Evolutionary conservation across 2,888 invertebrate species (phyloP).

Genomic region (Latrodectus hesperus): DNA sequence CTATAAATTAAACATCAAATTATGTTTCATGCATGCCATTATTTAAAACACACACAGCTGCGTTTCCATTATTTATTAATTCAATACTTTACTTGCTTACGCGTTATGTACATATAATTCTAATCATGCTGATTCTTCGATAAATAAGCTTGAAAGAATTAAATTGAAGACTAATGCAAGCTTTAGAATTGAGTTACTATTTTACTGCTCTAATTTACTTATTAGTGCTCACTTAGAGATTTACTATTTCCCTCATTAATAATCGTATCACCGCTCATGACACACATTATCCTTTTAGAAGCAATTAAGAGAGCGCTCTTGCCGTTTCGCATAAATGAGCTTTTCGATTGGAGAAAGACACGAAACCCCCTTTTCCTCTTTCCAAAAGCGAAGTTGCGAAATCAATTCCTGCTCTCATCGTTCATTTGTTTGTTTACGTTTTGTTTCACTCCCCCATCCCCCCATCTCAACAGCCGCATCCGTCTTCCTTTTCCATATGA

Average conservation of each 20-base stretch:
- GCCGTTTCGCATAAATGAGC: constrained; percentile 27
- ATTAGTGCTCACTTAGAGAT: background rate
- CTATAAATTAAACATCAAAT: too few relatives aligned
- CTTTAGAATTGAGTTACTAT: background rate
- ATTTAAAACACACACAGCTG: too few relatives aligned
- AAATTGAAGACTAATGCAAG: too few relatives aligned
- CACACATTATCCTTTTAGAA: constrained; percentile 42
- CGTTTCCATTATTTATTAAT: too few relatives aligned
- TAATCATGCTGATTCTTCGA: too few relatives aligned
- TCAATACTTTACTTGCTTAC: too few relatives aligned
- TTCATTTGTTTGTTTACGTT: constrained; percentile 3
- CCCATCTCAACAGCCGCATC: background rate
- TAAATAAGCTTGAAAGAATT: too few relatives aligned
- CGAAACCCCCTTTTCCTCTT: background rate
- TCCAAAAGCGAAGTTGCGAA: background rate
- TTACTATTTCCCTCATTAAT: constrained; percentile 9
- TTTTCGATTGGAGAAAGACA: constrained; percentile 33
- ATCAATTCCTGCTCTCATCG: constrained; percentile 1
- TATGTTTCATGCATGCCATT: too few relatives aligned
- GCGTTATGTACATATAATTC: too few relatives aligned
- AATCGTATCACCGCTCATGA: constrained; percentile 21
- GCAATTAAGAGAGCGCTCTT: constrained; percentile 44
- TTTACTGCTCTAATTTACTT: background rate
- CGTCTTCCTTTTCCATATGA: background rate
- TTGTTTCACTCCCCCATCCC: background rate